phyloP scores from a whole-genome alignment of 2,797 vertebrate species.

The Carduelis carduelis region DNA sequence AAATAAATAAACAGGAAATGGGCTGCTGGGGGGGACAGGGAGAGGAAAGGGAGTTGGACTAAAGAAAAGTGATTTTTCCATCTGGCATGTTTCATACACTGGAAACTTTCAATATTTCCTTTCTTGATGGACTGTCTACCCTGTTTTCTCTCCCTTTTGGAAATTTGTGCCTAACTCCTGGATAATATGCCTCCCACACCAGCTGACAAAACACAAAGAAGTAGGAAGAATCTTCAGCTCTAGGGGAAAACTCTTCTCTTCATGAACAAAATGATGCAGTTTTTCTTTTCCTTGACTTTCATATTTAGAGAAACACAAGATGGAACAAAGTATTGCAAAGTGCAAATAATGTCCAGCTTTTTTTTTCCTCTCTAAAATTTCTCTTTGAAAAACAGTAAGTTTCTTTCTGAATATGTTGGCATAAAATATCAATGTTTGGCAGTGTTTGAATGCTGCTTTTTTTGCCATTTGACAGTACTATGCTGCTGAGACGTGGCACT shows the following conservation, averaged over 20 bases:
- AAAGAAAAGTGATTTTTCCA: not conserved
- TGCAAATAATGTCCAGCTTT: not conserved
- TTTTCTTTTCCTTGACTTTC: slow-evolving; percentile 1
- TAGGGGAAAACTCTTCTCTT: not conserved
- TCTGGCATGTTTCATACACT: not conserved
- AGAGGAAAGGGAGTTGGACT: not conserved
- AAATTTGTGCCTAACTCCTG: not conserved
- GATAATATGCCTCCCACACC: not conserved
- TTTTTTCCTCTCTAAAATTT: not conserved
- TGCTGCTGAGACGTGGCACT: not conserved
- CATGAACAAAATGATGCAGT: not conserved
- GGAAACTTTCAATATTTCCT: not conserved
- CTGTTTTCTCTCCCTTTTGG: not conserved
- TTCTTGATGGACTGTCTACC: not conserved
- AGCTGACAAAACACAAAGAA: slow-evolving; percentile 42
- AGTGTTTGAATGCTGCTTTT: not conserved
- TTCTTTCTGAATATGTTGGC: not conserved
- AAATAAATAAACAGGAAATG: not conserved
- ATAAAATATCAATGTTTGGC: not conserved
- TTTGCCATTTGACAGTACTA: not conserved
- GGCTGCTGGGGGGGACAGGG: not conserved
- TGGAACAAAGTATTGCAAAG: not conserved
- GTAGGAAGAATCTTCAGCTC: not conserved
- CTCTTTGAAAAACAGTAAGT: not conserved
- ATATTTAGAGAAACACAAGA: not conserved